Conservation (phyloP, 2,113 vertebrate genomes). For the Calyptomena viridis region DNA sequence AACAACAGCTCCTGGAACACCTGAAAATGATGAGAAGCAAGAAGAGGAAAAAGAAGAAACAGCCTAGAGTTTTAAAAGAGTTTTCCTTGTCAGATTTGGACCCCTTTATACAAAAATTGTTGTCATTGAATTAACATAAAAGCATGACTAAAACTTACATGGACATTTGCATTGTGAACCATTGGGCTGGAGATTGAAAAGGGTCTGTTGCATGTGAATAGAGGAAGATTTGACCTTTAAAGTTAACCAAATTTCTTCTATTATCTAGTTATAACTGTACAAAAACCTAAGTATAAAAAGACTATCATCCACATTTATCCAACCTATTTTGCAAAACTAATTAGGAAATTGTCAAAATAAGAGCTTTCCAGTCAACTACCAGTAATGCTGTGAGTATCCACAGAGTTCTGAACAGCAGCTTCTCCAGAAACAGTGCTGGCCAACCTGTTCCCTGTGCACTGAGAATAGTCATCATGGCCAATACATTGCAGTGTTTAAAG, state of each 20-base stretch:
- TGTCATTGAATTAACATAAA: not conserved
- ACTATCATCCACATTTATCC: not conserved
- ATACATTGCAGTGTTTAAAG: not conserved
- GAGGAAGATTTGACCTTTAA: not conserved
- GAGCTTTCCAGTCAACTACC: not conserved
- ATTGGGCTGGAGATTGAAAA: not conserved
- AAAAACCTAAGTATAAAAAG: not conserved
- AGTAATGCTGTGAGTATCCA: not conserved
- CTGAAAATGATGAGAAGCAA: constrained; percentile 10
- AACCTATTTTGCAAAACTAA: not conserved
- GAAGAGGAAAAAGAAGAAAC: not conserved
- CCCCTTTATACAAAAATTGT: not conserved
- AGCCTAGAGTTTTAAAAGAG: not conserved
- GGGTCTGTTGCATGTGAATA: not conserved
- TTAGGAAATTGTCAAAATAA: not conserved
- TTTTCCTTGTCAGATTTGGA: not conserved
- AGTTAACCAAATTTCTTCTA: not conserved
- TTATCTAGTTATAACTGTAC: not conserved
- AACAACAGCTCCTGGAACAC: not conserved
- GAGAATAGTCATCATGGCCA: not conserved
- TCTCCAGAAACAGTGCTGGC: not conserved
- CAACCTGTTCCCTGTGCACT: not conserved
- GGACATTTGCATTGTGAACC: not conserved
- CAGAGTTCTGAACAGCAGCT: not conserved
- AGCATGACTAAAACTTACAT: not conserved